These are phyloP conservation scores for Mus musculus DNA, from an alignment of 2,113 vertebrate species.

Conservation along the genomic window DNA sequence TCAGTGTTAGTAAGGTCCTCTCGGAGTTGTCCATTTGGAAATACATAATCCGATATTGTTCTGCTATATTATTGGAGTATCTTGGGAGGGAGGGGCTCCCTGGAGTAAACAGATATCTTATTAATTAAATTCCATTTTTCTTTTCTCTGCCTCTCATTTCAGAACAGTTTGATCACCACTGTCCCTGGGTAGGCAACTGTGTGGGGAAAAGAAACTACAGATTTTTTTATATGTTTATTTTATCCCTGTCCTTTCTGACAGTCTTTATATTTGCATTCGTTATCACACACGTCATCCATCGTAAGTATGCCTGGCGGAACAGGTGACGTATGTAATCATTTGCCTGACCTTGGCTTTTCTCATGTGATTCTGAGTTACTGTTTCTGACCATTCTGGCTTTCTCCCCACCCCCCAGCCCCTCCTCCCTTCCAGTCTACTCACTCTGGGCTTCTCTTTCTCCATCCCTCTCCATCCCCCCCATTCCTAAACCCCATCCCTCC, in stretches of 20 bases:
- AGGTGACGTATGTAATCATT: slow-evolving; percentile 85
- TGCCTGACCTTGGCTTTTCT: slow-evolving; percentile 84
- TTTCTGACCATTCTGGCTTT: slow-evolving; percentile 83
- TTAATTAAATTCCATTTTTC: slow-evolving; percentile 85
- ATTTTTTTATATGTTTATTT: slow-evolving; percentile 99
- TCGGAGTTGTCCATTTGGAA: slow-evolving; percentile 64
- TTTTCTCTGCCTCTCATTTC: slow-evolving; percentile 89
- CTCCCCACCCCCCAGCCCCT: slow-evolving; percentile 35
- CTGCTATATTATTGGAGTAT: slow-evolving; percentile 51
- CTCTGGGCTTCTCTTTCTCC: background rate
- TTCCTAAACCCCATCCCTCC: background rate
- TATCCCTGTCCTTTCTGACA: slow-evolving; percentile 99
- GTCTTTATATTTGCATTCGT: slow-evolving; percentile 99
- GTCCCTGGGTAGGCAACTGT: slow-evolving; percentile 99
- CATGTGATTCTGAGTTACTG: slow-evolving; percentile 77
- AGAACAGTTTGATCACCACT: slow-evolving; percentile 99
- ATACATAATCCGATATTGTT: slow-evolving; percentile 42
- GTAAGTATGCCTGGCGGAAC: slow-evolving; percentile 93
- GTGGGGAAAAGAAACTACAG: slow-evolving; percentile 99
- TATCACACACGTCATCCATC: slow-evolving; percentile 97
- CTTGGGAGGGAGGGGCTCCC: slow-evolving; percentile 21
- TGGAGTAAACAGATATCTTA: slow-evolving; percentile 69
- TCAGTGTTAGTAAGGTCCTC: slow-evolving; percentile 37
- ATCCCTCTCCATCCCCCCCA: background rate
- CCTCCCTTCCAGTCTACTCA: background rate